Conservation (phyloP, 2,113 vertebrate species). For the Oryzias woworae region DNA sequence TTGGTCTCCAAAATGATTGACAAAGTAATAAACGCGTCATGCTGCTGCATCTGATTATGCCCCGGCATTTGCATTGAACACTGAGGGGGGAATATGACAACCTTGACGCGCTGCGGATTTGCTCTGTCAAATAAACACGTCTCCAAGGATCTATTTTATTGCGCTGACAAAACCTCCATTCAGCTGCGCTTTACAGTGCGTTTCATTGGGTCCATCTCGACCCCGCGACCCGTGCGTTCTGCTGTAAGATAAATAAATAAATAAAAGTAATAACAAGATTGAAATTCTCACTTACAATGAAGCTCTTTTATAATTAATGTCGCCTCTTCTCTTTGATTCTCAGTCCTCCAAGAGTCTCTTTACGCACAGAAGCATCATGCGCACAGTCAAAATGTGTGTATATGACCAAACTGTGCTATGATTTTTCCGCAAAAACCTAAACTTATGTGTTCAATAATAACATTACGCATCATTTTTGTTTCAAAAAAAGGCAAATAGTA, state of each 20-base stretch:
- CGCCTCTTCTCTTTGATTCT: constrained; percentile 7
- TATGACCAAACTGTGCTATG: background rate
- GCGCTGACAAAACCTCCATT: constrained; percentile 50
- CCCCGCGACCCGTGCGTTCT: too few relatives aligned
- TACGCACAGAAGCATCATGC: constrained; percentile 35
- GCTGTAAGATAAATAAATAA: background rate
- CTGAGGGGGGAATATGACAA: constrained; percentile 69
- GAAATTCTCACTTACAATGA: background rate
- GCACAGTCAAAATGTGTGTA: constrained; percentile 11
- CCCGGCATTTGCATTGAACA: constrained; percentile 71
- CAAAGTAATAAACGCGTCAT: constrained; percentile 76
- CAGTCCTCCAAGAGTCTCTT: constrained; percentile 52
- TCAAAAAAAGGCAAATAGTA: background rate
- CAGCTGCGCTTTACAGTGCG: constrained; percentile 2
- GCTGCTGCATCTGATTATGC: constrained; percentile 73
- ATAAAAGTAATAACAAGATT: background rate
- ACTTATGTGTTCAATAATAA: too few relatives aligned
- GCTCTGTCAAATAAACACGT: constrained; percentile 74
- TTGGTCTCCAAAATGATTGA: constrained; percentile 73
- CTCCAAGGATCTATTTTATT: constrained; percentile 68
- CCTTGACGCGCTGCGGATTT: constrained; percentile 71
- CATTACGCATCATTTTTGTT: background rate
- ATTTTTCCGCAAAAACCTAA: too few relatives aligned
- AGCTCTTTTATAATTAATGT: constrained; percentile 55
- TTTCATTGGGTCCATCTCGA: too few relatives aligned